A percentile compares a stretch with the other conserved stretches of the same genome.
Evolutionary conservation across 2,113 vertebrate genomes (phyloP).

Genomic region (Gnathonemus longibarbis): DNA sequence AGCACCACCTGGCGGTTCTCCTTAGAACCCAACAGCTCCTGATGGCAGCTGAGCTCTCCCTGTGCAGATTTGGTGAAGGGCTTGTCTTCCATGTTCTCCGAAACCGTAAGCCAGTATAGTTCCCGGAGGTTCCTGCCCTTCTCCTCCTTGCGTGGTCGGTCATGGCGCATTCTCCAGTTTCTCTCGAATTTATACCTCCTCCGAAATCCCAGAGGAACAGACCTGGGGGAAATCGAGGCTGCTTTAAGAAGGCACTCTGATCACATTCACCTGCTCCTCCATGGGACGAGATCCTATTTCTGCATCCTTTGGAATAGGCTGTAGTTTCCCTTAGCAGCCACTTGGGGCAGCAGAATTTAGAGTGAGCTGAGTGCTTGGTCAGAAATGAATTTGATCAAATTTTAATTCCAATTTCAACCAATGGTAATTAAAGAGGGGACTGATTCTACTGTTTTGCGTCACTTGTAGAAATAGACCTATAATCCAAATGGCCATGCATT

Average conservation of each 20-base stretch:
- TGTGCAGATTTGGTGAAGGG: not conserved
- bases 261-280: not conserved
- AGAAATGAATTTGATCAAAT: not conserved
- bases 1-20: not conserved
- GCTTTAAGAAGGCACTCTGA: not conserved
- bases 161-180: not conserved
- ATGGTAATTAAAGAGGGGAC: not conserved
- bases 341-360: not conserved
- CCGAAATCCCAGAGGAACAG: not conserved
- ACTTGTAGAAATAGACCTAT: not conserved
- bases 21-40: not conserved
- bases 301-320: not conserved
- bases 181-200: not conserved
- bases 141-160: not conserved
- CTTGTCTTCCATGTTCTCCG: not conserved
- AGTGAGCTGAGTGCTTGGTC: not conserved
- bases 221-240: not conserved
- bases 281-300: not conserved
- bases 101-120: not conserved
- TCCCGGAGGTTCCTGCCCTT: not conserved
- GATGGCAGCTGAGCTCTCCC: not conserved
- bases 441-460: not conserved
- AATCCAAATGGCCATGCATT: not conserved
- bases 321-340: not conserved
- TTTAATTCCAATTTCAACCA: not conserved